phyloP scores from a whole-genome alignment of 2,888 invertebrate genomes.

The Ephialtes manifestator region DNA sequence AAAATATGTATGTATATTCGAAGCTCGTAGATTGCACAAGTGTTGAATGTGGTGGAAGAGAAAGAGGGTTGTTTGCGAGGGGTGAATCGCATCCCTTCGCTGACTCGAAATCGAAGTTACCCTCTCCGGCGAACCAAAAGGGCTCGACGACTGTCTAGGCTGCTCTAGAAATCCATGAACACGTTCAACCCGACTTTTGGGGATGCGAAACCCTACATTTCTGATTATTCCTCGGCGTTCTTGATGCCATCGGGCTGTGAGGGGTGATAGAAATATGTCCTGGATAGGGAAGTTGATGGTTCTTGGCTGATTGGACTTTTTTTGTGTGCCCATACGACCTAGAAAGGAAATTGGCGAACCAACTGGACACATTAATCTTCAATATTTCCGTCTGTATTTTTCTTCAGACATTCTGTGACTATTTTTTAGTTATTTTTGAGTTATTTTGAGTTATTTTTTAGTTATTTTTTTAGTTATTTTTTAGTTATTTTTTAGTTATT shows the following conservation, averaged over 20 bases:
- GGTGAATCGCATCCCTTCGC: conserved; percentile 62
- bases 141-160: conserved; percentile 12
- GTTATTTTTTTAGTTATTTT: too few relatives aligned
- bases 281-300: conserved; percentile 49
- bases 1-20: background rate
- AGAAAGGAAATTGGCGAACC: background rate
- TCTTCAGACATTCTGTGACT: background rate
- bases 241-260: conserved; percentile 46
- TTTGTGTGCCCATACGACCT: conserved; percentile 25
- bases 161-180: background rate
- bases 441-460: too few relatives aligned
- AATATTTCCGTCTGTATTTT: background rate
- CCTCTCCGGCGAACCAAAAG: conserved; percentile 38
- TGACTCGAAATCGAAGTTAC: conserved; percentile 28
- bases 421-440: too few relatives aligned
- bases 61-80: conserved; percentile 63
- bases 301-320: conserved; percentile 71
- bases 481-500: too few relatives aligned
- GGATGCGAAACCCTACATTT: background rate
- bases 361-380: background rate
- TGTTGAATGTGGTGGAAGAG: background rate
- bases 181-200: background rate
- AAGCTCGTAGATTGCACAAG: background rate
- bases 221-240: conserved; percentile 70
- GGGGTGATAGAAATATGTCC: conserved; percentile 58